Evolutionary conservation across 2,113 vertebrate genomes (phyloP).

Genomic region (Odocoileus virginianus): DNA sequence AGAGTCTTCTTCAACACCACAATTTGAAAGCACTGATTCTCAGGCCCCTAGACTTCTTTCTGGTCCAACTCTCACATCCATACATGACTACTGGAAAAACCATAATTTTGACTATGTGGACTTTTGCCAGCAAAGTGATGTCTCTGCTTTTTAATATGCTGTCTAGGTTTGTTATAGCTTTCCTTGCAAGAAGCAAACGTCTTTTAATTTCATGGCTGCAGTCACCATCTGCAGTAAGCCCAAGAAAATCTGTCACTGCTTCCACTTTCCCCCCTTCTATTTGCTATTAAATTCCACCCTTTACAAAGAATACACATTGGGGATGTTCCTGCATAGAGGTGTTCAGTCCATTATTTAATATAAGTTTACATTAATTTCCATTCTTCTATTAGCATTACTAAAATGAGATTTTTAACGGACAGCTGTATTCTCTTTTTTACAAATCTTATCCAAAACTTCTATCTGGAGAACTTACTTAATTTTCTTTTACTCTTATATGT

Average conservation of each 20-base stretch:
- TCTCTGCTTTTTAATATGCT: not conserved
- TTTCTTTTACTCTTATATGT: not conserved
- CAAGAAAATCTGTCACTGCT: not conserved
- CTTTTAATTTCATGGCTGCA: not conserved
- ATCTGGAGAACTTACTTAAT: not conserved
- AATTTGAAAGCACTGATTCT: not conserved
- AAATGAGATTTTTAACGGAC: slow-evolving; percentile 17
- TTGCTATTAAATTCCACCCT: not conserved
- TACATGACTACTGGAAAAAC: not conserved
- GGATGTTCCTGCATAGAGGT: not conserved
- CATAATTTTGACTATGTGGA: not conserved
- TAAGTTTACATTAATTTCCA: not conserved
- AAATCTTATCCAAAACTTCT: not conserved
- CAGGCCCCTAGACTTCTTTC: not conserved
- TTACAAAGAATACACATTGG: not conserved
- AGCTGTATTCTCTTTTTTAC: not conserved
- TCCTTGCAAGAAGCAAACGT: not conserved
- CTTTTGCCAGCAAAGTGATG: not conserved
- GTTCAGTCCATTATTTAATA: not conserved
- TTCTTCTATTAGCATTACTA: not conserved
- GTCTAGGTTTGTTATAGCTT: not conserved
- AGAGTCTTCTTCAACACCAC: not conserved
- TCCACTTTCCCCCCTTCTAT: not conserved
- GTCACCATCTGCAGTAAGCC: not conserved
- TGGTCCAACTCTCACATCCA: not conserved